These are phyloP conservation scores for Alosa sapidissima DNA, from an alignment of 2,797 vertebrate genomes.

Conservation along the genomic window DNA sequence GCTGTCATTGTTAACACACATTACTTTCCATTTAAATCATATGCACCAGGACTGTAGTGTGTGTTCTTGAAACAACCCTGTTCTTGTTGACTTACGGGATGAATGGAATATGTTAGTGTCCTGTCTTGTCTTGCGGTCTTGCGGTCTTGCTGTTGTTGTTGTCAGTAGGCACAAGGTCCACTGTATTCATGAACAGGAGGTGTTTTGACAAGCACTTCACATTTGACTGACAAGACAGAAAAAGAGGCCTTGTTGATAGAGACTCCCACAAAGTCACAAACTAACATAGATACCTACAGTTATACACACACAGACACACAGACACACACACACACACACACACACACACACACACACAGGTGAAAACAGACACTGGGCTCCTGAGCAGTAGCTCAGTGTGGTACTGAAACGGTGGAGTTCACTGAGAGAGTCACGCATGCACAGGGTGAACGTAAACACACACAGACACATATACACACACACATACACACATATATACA, in stretches of 20 bases:
- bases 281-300: background rate
- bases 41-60: background rate
- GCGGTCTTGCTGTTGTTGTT: background rate
- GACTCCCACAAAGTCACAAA: background rate
- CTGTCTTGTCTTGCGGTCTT: background rate
- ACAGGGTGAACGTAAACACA: background rate
- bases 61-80: background rate
- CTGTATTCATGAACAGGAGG: background rate
- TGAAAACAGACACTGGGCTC: conserved; percentile 5
- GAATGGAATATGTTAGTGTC: background rate
- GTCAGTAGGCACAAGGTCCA: background rate
- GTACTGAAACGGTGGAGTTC: background rate
- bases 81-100: background rate
- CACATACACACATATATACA: background rate
- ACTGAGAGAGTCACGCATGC: background rate
- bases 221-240: background rate
- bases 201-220: conserved; percentile 3
- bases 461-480: background rate
- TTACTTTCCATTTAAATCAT: background rate
- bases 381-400: background rate
- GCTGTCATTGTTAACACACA: background rate
- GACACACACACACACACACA: background rate
- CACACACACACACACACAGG: background rate
- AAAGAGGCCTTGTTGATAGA: background rate
- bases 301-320: background rate